These are phyloP conservation scores for Ondatra zibethicus DNA, from an alignment of 2,113 vertebrate genomes.

Conservation along the genomic window DNA sequence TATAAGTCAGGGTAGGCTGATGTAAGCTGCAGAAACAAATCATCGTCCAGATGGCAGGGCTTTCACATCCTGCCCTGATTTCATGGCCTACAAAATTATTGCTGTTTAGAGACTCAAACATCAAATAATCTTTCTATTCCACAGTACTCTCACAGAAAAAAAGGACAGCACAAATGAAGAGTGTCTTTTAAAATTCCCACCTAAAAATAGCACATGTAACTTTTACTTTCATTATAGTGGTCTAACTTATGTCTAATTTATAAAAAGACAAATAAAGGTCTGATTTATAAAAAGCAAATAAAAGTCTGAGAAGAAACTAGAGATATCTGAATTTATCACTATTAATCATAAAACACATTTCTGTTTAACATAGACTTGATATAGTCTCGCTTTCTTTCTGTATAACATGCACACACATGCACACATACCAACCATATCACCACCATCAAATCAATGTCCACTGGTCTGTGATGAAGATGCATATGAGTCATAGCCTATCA, in stretches of 20 bases:
- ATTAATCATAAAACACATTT: background rate
- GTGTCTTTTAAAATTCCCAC: background rate
- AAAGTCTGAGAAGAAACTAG: background rate
- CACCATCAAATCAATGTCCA: background rate
- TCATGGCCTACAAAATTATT: background rate
- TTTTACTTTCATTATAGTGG: background rate
- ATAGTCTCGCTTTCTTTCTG: background rate
- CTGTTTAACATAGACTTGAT: background rate
- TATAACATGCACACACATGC: background rate
- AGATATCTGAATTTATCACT: background rate
- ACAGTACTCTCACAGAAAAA: background rate
- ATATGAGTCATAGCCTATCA: background rate
- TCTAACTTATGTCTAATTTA: background rate
- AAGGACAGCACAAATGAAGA: background rate
- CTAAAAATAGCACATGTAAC: background rate
- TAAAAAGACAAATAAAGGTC: background rate
- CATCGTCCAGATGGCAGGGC: background rate
- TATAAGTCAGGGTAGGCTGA: background rate
- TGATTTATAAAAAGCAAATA: background rate
- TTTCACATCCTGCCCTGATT: background rate
- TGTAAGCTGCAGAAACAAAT: background rate
- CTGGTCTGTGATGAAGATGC: background rate
- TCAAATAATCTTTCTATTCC: background rate
- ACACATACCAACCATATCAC: background rate
- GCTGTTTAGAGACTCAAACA: background rate